Evolutionary conservation across 2,888 invertebrate genomes (phyloP), one percentile per base, ranked within the genome.

Genomic region (Ennomos fuscantarius): DNA sequence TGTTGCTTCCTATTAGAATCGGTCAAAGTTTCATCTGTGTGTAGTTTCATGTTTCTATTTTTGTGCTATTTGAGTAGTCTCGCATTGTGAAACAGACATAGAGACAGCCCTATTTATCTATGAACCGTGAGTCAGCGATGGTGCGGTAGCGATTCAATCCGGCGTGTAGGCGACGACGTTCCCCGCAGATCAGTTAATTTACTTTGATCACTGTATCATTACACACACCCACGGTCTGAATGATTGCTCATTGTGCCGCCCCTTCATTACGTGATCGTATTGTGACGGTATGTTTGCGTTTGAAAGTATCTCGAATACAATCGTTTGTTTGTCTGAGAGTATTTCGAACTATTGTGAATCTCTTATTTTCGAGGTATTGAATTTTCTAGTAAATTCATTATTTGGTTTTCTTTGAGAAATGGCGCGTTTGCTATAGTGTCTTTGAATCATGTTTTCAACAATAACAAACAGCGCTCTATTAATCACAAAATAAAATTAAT

Each of bases 141-240:
- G 63, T 59, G 58, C 59, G 53, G 62, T 62, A 62, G 62, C 62
- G 51, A 52, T 52, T 47, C 48, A 56, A 57, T 58, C 39, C 52
- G 59, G 55, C 47, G 64, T 60, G 67, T 69, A 66, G 66, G 68
- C 66, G 68, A 64, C 65, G 68, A 70, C 62, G 66, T 60, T 71
- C 69, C 64, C 67, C 72, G 69, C 73, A 72, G 71, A 76, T 78
- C 70, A 72, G 67, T 73, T 71, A 74, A 73, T 76, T 73, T 72
- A 71, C 74, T 76, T 78, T 74, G 79, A 78, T 78, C 74, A 72
- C 67, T 71, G 70, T 74, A 75, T 70, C 66, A 71, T 71, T 70
- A 72, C 73, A 75, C 73, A 71, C 76, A 70, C 74, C 76, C 70
- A 78, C 77, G 70, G 68, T 62, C 68, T 71, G 74, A 77, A 78